Base-by-base conservation (phyloP, 2,888 invertebrate genomes). In the Coelinius sp. region DNA sequence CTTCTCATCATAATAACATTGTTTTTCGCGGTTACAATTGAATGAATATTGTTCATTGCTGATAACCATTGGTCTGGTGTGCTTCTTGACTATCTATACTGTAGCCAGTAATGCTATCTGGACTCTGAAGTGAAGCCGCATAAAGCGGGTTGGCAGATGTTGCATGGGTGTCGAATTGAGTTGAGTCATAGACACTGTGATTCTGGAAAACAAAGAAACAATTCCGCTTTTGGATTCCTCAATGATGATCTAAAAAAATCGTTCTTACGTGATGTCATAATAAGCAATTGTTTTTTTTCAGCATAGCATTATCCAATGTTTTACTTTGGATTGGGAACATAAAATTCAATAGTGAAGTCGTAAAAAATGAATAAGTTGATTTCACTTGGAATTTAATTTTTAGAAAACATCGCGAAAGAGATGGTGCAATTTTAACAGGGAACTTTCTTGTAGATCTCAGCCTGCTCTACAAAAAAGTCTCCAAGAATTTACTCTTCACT, bases 111-210 rank as follows among this genome's bases (percentile, higher is more conserved):
- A 93, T 91, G 70, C 93, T 93, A 87, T 93, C 93, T 27, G 93
- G 93, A 83, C 93, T 93, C 84, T 93, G 93, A 8, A 93, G 89
- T 0, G 93, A 93, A 14, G 93, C 92, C 79, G 92, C 92, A 86
- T 93, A 93, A 38, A 91, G 89, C 0, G 92, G 92, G 82, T 93
- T 92, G 88, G 91, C 90, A 0, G 92, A 92, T 0, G 92, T 92
- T 4, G 90, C 87, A 76, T 91, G 91, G 22, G 91, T 91, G 83
- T 92, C 92, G 86, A 93, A 92, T 77, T 93, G 90, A 70, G 93
- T 93, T 83, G 92, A 93, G 87, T 93, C 93, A 84, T 93, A 93
- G 72, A 93, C 91, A 84, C 92, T 92, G 89, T 92, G 92, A 82
- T 92, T 93, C 92, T 93, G 89, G 70, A 88, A 88, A 82, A 84